Base-by-base conservation (phyloP, 2,113 vertebrate species). In the Thermophis baileyi region DNA sequence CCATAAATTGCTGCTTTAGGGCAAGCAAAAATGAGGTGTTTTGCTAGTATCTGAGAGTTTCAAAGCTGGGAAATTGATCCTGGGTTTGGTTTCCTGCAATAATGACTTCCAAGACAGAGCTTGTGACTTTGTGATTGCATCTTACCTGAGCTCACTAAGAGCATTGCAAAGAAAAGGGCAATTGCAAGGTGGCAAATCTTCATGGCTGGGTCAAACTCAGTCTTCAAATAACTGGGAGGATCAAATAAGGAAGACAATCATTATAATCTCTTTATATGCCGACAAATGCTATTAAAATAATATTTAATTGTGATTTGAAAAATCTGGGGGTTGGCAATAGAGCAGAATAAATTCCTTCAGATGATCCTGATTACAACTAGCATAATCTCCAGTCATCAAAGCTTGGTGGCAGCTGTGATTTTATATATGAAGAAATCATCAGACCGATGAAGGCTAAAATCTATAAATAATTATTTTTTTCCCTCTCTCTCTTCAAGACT, bases 131-230 rank as follows among this genome's bases (percentile, higher is more conserved):
- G 20, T 89, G 49, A 30, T 0, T 24, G 22, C 9, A 51, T 10
- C 54, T 93, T 87, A 93, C 92, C 92, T 93, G 92, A 89, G 35
- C 54, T 93, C 89, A 87, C 89, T 30, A 93, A 89, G 54, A 93
- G 92, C 54, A 90, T 10, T 11, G 81, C 89, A 93, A 93, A 90
- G 89, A 90, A 69, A 60, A 93, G 47, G n/a, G n/a, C n/a, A 50
- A 93, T 85, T 89, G 86, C 60, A 25, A 93, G 81, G 16, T 25
- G n/a, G 16, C 40, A 57, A 50, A 50, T 60, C 92, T 85, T 93
- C 92, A 93, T 93, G 92, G 89, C 53, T 85, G 25, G n/a, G 85
- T 60, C 54, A 90, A 63, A 57, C 69, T 49, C 44, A 47, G 25
- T 51, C 74, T 93, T 40, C 89, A 60, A 57, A 22, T 90, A 89